Base-by-base conservation (phyloP, 1,140 invertebrate genomes). In the Penaeus indicus region DNA sequence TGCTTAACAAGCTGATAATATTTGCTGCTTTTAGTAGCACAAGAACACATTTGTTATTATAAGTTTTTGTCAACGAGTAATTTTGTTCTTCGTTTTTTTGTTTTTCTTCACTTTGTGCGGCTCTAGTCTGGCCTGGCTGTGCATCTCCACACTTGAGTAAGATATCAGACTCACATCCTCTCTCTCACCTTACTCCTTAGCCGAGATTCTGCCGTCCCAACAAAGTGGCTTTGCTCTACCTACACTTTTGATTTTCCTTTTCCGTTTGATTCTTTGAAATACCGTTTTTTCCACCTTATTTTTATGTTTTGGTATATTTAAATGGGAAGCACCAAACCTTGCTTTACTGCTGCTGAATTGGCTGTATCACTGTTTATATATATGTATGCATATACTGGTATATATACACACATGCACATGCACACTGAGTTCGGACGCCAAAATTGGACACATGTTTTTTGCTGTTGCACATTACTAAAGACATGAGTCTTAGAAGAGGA, bases 131-230 rank as follows among this genome's bases (percentile, higher is more conserved):
- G 94, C 94, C 92, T 94, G 94, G 94, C 93, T 94, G 91, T 93
- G 93, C 92, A 93, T 93, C 92, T 93, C 93, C 92, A 94, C 94
- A 90, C 92, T 94, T 93, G 94, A 94, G 94, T 94, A 94, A 94
- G 94, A 92, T 87, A 88, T 88, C 60, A 83, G 82, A 78, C 69
- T 78, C 67, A 47, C 75, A 62, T 67, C 61, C 79, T 80, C 62
- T 78, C 61, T 78, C 54, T 91, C 90, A 81, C 83, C 91, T 83
- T 80, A 91, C 62, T 84, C 67, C 87, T 27, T 77, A 11, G 63
- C 64, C 62, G 11, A 47, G 69, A 27, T 54, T 83, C 72, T 83
- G 61, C 54, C 62, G n/a, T 47, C 75, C 25, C 42, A 77, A n/a
- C 60, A 42, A 42, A 38, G 62, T 89, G n/a, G 27, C 63, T 47